Conservation (phyloP, 2,797 vertebrate genomes). For the Hypotaenidia okinawae region DNA sequence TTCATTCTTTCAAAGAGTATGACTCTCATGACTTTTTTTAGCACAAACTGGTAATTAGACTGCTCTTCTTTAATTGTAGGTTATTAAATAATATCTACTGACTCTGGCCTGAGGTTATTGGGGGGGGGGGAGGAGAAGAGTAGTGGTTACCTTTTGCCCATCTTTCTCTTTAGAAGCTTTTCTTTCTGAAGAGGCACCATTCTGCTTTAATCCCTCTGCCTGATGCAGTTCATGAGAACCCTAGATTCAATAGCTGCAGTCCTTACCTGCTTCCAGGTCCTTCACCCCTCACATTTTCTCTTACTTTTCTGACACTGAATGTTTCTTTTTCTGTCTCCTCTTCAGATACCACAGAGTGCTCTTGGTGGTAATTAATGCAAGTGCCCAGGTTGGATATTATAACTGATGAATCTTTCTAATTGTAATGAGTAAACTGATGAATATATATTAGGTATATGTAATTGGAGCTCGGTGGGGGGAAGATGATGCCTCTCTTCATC, state of each 20-base stretch:
- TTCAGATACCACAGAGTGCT: not conserved
- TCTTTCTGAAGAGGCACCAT: not conserved
- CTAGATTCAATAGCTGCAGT: not conserved
- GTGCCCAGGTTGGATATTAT: not conserved
- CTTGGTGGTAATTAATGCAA: not conserved
- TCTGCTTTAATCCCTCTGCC: not conserved
- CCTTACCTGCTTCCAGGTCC: not conserved
- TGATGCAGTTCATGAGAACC: not conserved
- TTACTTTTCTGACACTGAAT: not conserved
- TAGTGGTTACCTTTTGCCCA: not conserved
- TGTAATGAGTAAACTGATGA: not conserved
- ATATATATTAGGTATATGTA: not conserved
- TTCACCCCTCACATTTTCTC: not conserved
- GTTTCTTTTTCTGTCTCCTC: not conserved
- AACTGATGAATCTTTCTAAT: not conserved
- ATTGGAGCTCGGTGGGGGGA: not conserved
- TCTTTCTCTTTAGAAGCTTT: not conserved
- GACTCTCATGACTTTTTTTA: not conserved
- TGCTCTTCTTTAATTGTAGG: conserved; percentile 5
- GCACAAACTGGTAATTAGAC: not conserved
- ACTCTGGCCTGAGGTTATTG: not conserved
- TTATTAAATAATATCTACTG: conserved; percentile 34
- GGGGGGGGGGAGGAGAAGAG: not conserved
- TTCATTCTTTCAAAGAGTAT: not conserved
- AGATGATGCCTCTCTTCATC: not conserved